Evolutionary conservation across 2,797 vertebrate genomes (phyloP), one percentile per base, ranked within the genome.

Genomic region (Onychomys leucogaster): DNA sequence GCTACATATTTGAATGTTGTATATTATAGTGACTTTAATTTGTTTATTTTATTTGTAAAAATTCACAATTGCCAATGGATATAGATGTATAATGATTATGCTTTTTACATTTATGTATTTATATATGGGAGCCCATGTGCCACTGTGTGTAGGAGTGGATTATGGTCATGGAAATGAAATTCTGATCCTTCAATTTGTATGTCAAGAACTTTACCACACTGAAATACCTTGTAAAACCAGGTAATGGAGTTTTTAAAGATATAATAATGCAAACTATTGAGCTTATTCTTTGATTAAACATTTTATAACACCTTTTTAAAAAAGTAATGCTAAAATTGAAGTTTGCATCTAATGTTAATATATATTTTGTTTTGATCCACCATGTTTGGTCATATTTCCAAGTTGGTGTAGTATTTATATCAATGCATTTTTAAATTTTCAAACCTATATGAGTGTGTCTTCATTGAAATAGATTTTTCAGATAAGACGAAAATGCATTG

Each of bases 41-140:
- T 98, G 94, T 98, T 98, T 69, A 95, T 37, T 95, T 8, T 96
- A 5, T 90, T 59, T 98, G 76, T 96, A 96, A 98, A 95, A 95
- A 87, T 90, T 78, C 23, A 73, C 86, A 98, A 97, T 97, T 41
- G 88, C 81, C 80, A 14, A 32, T 94, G 25, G 94, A 97, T 95
- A 89, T 97, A 91, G 96, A 43, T 92, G 14, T 95, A 96, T 80
- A 71, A 29, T 41, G 34, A 17, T 76, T 96, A 61, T 52, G 82
- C 55, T 59, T 87, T 41, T 71, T 11, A 69, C 5, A 57, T 27
- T 59, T 82, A 27, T 85, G 29, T 65, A 11, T 25, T 17, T 84
- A n/a, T 8, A 1, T 43, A 0, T 61, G 12, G 13, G 7, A 23
- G 17, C 11, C 43, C 29, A 49, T 14, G 29, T 49, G 43, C 6